phyloP scores from a whole-genome alignment of 2,797 vertebrate species.

The Rhabdomys pumilio region DNA sequence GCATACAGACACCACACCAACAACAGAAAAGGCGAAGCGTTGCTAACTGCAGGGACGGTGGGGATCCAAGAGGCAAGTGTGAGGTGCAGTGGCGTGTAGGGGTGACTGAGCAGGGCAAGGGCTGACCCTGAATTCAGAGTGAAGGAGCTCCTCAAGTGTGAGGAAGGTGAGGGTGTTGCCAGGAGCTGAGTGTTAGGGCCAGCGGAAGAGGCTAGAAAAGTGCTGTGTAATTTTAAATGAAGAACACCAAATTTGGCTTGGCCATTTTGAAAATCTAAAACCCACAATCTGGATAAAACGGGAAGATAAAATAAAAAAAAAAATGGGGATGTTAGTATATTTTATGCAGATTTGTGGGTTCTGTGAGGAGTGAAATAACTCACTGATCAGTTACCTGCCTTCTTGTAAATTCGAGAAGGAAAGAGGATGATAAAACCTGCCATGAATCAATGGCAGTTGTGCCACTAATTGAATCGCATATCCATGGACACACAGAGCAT shows the following conservation, averaged over 20 bases:
- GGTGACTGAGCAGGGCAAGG: conserved; percentile 65
- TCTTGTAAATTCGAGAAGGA: conserved; percentile 93
- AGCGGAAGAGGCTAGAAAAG: conserved; percentile 80
- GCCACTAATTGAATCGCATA: background rate
- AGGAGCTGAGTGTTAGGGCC: conserved; percentile 51
- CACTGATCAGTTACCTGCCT: conserved; percentile 91
- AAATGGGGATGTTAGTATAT: conserved; percentile 84
- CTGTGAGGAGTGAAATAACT: conserved; percentile 86
- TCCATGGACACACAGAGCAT: conserved; percentile 3
- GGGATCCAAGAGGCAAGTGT: conserved; percentile 76
- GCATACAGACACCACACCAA: conserved; percentile 87
- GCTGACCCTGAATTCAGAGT: conserved; percentile 41
- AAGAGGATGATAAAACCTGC: conserved; percentile 95
- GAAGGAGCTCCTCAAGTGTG: conserved; percentile 58
- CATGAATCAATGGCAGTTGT: conserved; percentile 85
- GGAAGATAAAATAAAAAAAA: conserved; percentile 51
- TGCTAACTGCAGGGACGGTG: conserved; percentile 82
- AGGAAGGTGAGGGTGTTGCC: conserved; percentile 65
- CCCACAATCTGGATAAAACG: conserved; percentile 90
- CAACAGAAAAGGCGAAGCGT: conserved; percentile 88
- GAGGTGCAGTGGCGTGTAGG: conserved; percentile 82
- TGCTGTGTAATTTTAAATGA: conserved; percentile 73
- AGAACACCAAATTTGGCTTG: conserved; percentile 75
- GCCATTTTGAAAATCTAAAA: conserved; percentile 85
- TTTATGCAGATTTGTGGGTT: conserved; percentile 91